Conservation (phyloP, 2,113 vertebrate species). For the Cathartes aura region DNA sequence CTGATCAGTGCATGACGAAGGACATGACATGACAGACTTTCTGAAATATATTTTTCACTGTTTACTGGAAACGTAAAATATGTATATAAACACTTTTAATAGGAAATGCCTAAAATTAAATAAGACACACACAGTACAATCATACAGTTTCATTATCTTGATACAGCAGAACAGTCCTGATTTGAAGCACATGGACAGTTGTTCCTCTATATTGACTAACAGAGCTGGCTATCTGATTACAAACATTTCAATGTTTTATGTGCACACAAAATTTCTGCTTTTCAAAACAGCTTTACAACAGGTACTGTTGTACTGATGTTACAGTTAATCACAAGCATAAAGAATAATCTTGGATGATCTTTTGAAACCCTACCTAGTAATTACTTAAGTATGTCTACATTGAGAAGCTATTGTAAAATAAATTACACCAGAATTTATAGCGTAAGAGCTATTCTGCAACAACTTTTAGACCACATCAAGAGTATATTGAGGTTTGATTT, state of each 20-base stretch:
- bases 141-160: not conserved
- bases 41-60: not conserved
- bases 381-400: not conserved
- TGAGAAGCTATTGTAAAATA: not conserved
- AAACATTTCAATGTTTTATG: not conserved
- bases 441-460: not conserved
- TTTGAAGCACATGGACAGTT: not conserved
- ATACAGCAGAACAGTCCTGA: not conserved
- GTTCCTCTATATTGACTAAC: not conserved
- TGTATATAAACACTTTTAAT: not conserved
- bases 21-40: not conserved
- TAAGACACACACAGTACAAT: not conserved
- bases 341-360: not conserved
- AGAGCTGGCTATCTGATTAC: not conserved
- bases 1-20: not conserved
- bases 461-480: not conserved
- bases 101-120: not conserved
- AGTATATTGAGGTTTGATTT: not conserved
- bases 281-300: not conserved
- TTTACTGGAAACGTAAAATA: not conserved
- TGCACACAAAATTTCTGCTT: not conserved
- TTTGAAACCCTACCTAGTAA: not conserved
- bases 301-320: not conserved
- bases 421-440: not conserved
- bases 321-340: not conserved